Base-by-base conservation (phyloP, 2,113 vertebrate species). In the Sminthopsis crassicaudata region DNA sequence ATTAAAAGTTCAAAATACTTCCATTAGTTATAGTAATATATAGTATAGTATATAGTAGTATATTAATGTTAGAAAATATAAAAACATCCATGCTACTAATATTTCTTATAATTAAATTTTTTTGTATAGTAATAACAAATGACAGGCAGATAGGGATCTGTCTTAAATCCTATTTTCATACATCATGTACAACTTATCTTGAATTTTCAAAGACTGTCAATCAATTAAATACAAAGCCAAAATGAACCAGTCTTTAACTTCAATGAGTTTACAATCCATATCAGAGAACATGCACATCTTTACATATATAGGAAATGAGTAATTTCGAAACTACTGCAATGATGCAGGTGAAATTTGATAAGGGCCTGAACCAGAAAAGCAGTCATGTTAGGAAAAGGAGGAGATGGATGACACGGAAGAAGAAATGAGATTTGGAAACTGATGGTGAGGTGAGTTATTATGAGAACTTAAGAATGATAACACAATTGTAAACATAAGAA, bases 1-100 rank as follows among this genome's bases (percentile, higher is more conserved):
- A 94, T 95, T n/a, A 96, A 97, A 98, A 95, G 0, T 96, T 91
- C 88, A 93, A 57, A 91, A 11, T 76, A 55, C 89, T 95, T 46
- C 90, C 19, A 54, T 48, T 92, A 95, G 25, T 25, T 53, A 92
- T 12, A 46, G 22, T 93, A 95, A 95, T 89, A 50, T 12, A 46
- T 89, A 50, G 93, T 92, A 92, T 67, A 27, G 2, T 92, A 76
- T 6, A 6, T 12, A 46, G 24, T 93, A 95, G 94, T 89, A 50
- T 92, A 76, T 1, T 76, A 46, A 46, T 53, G 22, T 48, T 88
- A 94, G 92, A 46, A 92, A 96, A 42, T 42, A 84, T 42, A 23
- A n/a, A 84, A 84, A 84, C 60, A 14, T n/a, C 5, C 5, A 84
- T 2, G 22, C 23, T 55, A 55, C 24, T 55, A 26, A 76, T 6